Evolutionary conservation across 2,888 invertebrate species (phyloP).

Genomic region (Ormyrus rosae): DNA sequence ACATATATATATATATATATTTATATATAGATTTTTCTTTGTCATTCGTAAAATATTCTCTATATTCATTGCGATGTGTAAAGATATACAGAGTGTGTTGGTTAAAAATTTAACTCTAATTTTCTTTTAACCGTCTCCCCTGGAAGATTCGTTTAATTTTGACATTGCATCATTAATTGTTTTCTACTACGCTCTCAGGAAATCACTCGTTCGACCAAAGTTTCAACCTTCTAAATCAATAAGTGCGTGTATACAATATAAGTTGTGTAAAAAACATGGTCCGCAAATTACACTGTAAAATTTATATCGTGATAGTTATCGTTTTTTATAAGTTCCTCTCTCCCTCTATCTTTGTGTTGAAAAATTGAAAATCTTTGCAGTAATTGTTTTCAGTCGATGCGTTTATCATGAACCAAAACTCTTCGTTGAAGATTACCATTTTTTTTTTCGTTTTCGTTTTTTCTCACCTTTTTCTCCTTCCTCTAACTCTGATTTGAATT

Average conservation of each 20-base stretch:
- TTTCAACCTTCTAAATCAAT: slow-evolving; percentile 50
- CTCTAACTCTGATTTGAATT: slow-evolving; percentile 14
- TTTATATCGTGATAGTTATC: slow-evolving; percentile 54
- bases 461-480: slow-evolving; percentile 20
- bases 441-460: slow-evolving; percentile 1
- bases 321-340: slow-evolving; percentile 28
- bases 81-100: slow-evolving; percentile 55
- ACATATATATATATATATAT: slow-evolving; percentile 58
- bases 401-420: slow-evolving; percentile 42
- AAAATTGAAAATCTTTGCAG: slow-evolving; percentile 53
- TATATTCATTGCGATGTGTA: slow-evolving; percentile 55
- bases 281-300: slow-evolving; percentile 63
- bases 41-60: slow-evolving; percentile 61
- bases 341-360: slow-evolving; percentile 24
- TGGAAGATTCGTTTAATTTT: slow-evolving; percentile 54
- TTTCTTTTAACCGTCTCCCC: slow-evolving; percentile 47
- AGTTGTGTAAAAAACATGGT: slow-evolving; percentile 65
- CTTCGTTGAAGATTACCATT: slow-evolving; percentile 23
- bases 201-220: slow-evolving; percentile 43
- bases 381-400: slow-evolving; percentile 54
- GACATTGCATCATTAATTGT: slow-evolving; percentile 32
- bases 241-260: slow-evolving; percentile 57
- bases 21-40: slow-evolving; percentile 52
- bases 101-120: slow-evolving; percentile 45
- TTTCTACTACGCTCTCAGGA: slow-evolving; percentile 25